Evolutionary conservation across 2,113 vertebrate genomes (phyloP).

Genomic region (Engraulis encrasicolus): DNA sequence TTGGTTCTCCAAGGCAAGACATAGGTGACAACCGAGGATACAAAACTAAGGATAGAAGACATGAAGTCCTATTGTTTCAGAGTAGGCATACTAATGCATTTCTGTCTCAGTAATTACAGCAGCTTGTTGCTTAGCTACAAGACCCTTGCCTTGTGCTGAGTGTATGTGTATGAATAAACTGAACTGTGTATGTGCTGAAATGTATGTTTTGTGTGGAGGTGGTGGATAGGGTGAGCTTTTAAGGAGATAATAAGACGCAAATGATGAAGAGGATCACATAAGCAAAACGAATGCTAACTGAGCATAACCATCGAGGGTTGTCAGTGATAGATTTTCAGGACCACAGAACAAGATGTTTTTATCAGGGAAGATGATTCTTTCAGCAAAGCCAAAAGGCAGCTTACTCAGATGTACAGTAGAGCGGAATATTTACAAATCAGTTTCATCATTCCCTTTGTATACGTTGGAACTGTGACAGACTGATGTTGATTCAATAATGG

Average conservation of each 20-base stretch:
- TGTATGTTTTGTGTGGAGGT: constrained; percentile 46
- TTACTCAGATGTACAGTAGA: neutral
- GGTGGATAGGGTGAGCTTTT: constrained; percentile 38
- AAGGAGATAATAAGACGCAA: constrained; percentile 38
- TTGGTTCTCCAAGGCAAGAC: neutral
- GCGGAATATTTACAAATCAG: neutral
- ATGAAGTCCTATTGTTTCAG: constrained; percentile 58
- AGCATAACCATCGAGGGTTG: neutral
- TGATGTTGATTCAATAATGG: neutral
- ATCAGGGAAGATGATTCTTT: neutral
- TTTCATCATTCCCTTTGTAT: neutral
- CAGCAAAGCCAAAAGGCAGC: neutral
- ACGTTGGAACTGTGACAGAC: neutral
- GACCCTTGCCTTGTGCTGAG: constrained; percentile 57
- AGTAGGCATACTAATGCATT: constrained; percentile 60
- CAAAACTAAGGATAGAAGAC: constrained; percentile 40
- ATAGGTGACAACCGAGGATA: constrained; percentile 21
- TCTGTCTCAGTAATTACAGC: constrained; percentile 65
- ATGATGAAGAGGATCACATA: constrained; percentile 6
- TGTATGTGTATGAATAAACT: constrained; percentile 51
- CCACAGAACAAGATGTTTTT: constrained; percentile 25
- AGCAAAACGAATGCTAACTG: constrained; percentile 5
- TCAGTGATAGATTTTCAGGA: constrained; percentile 7
- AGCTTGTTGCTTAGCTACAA: constrained; percentile 68
- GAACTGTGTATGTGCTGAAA: constrained; percentile 47